Base-by-base conservation (phyloP, 2,113 vertebrate genomes). In the Thunnus maccoyii region DNA sequence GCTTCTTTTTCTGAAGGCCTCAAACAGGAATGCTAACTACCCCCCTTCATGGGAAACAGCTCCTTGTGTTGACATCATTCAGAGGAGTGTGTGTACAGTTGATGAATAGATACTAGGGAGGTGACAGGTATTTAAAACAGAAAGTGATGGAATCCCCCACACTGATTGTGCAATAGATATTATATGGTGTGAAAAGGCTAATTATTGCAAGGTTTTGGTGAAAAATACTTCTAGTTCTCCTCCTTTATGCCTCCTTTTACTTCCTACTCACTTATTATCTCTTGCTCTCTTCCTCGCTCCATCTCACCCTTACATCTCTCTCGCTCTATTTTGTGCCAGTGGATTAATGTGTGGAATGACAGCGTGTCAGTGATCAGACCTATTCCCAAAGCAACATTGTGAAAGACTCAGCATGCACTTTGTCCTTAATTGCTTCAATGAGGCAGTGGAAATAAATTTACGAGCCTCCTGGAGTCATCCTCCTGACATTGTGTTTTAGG, bases 371-470 rank as follows among this genome's bases (percentile, higher is more conserved):
- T 74, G 87, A 88, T 92, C 62, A n/a, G 77, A 89, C 61, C 57
- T 20, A 72, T 87, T 90, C 82, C 86, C 88, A 85, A 68, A 87
- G 90, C 83, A 82, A 10, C 87, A 56, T 88, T 91, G 77, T 90
- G 83, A 92, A 94, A 92, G 66, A 68, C 84, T 82, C 76, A 20
- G 85, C 70, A 3, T 70, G 88, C 87, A 91, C 90, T 93, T 92
- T 92, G 90, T 86, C 81, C 80, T 70, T 72, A 83, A 92, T 90
- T 90, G 86, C 87, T 87, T 80, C 88, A 86, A 71, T 83, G 76
- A 92, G 87, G 83, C 79, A 78, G 83, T 84, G 84, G 87, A 90
- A 87, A 80, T 88, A 79, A 72, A 90, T 91, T 88, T 89, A 86
- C 32, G 57, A 87, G 86, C 73, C 72, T 86, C 79, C 74, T 14